Conservation (phyloP, 2,888 invertebrate genomes). For the Amblyjoppa proteus region DNA sequence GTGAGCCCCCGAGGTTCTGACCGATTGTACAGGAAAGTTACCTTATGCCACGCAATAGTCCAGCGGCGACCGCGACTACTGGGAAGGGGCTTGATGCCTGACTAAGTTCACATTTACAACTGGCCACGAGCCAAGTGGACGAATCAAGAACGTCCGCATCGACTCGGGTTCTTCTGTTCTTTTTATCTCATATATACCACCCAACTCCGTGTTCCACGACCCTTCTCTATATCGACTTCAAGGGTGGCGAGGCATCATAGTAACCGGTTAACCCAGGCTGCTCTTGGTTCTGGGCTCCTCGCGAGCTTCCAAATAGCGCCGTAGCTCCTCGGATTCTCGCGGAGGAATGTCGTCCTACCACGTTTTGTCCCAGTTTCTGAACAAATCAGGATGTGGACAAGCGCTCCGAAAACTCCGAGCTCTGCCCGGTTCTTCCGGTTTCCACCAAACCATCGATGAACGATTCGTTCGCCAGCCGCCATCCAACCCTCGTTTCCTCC, state of each 20-base stretch:
- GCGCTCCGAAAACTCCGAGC: constrained; percentile 3
- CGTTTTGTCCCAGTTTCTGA: constrained; percentile 36
- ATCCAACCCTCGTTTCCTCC: not conserved
- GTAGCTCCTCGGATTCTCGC: constrained; percentile 10
- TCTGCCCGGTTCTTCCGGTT: not conserved
- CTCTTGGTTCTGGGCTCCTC: constrained; percentile 17
- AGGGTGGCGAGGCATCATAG: constrained; percentile 32
- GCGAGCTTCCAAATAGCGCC: constrained; percentile 37
- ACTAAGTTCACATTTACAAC: constrained; percentile 69
- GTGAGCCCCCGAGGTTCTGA: not conserved
- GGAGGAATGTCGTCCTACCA: constrained; percentile 11
- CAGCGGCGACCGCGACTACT: constrained; percentile 40
- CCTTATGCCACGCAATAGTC: constrained; percentile 30
- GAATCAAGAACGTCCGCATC: constrained; percentile 25
- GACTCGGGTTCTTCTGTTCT: constrained; percentile 26
- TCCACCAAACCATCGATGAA: constrained; percentile 2
- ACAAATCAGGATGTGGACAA: constrained; percentile 28
- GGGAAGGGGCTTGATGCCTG: constrained; percentile 62
- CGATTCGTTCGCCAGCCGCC: not conserved
- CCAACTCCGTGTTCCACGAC: not conserved
- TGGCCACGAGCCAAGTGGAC: constrained; percentile 67
- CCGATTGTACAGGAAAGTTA: constrained; percentile 42
- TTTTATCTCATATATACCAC: not conserved
- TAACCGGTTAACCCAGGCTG: constrained; percentile 41
- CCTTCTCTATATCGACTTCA: constrained; percentile 47